Percentiles rank a stretch among this genome's conserved stretches.
Evolutionary conservation across 2,797 vertebrate species (phyloP).

Genomic region (Fringilla coelebs): DNA sequence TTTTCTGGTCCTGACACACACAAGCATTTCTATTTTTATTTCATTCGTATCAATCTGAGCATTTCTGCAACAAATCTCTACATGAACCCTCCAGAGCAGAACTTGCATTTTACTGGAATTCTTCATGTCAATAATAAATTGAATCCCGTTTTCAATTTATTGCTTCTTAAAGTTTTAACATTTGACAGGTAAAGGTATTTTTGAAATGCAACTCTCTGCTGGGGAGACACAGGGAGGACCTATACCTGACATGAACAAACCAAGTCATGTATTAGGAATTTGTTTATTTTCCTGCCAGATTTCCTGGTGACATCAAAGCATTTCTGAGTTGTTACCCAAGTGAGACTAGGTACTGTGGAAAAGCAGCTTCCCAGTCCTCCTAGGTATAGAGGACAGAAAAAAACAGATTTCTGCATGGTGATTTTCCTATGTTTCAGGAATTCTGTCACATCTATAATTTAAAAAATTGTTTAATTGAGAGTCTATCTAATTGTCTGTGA

Average conservation of each 20-base stretch:
- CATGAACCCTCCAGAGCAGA: neutral
- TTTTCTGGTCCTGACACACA: neutral
- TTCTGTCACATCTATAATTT: neutral
- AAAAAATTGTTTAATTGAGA: neutral
- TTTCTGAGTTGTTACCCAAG: neutral
- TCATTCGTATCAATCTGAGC: neutral
- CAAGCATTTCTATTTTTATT: neutral
- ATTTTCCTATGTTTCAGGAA: neutral
- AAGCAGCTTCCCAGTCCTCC: neutral
- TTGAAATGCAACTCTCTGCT: neutral
- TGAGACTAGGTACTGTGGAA: neutral
- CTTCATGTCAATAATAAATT: neutral
- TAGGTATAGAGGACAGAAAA: neutral
- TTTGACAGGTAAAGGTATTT: neutral
- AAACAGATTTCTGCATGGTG: neutral
- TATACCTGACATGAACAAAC: neutral
- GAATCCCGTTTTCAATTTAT: neutral
- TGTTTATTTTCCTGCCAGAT: neutral
- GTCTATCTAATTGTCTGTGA: neutral
- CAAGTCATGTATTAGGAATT: neutral
- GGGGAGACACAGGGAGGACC: neutral
- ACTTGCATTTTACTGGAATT: neutral
- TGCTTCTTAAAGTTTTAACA: neutral
- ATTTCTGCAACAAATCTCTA: neutral
- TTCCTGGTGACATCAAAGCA: neutral